These are phyloP conservation scores for Malthinus seriepunctatus DNA, from an alignment of 2,888 invertebrate species.

Conservation along the genomic window DNA sequence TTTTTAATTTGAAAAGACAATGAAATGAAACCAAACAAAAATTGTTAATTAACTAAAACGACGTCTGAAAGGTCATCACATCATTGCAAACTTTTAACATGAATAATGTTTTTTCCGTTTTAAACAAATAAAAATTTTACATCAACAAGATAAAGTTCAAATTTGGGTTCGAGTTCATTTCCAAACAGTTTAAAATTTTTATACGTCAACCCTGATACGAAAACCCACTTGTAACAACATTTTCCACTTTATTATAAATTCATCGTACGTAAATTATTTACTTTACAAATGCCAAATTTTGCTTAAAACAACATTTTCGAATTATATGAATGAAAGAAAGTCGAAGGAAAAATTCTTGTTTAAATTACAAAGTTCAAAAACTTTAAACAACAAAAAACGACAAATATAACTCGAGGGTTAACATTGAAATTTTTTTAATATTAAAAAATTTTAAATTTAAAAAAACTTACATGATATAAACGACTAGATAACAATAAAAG, in stretches of 20 bases:
- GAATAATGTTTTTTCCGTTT: background rate
- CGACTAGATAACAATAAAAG: background rate
- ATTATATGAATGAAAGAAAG: too few relatives aligned
- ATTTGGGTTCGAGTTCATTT: too few relatives aligned
- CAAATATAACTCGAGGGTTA: background rate
- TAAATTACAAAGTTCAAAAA: too few relatives aligned
- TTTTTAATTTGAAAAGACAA: background rate
- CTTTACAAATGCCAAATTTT: background rate
- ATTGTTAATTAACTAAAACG: background rate
- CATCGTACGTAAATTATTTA: background rate
- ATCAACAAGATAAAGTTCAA: background rate
- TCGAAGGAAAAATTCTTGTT: too few relatives aligned
- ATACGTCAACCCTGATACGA: background rate
- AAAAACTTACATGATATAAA: slow-evolving; percentile 10
- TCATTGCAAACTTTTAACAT: background rate
- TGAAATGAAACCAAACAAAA: background rate
- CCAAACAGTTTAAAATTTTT: background rate
- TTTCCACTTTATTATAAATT: slow-evolving; percentile 1
- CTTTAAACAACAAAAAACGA: too few relatives aligned
- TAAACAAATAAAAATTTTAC: background rate
- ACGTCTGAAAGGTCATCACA: background rate
- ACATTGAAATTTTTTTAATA: background rate
- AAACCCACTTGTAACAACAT: background rate
- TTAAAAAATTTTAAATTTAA: background rate
- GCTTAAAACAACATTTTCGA: too few relatives aligned